phyloP scores from a whole-genome alignment of 2,888 invertebrate species.

The Diaperis boleti region DNA sequence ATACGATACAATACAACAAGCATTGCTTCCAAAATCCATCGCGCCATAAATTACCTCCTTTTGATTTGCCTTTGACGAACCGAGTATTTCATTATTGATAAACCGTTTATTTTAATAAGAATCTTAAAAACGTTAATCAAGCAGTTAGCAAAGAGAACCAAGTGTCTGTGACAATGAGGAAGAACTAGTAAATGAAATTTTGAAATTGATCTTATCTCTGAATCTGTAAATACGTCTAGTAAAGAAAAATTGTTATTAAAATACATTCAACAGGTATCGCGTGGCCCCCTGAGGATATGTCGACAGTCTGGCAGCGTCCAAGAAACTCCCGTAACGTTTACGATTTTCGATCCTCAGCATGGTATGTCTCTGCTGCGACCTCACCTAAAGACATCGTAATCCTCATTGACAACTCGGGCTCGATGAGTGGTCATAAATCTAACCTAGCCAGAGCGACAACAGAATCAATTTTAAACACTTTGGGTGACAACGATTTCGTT shows the following conservation, averaged over 20 bases:
- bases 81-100: no score
- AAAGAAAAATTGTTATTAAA: conserved; percentile 10
- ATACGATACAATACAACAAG: no score
- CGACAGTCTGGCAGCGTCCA: conserved; percentile 72
- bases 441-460: conserved; percentile 91
- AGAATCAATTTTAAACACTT: conserved; percentile 90
- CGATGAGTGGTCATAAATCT: conserved; percentile 86
- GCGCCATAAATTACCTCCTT: no score
- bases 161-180: no score
- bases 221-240: not conserved
- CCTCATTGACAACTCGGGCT: conserved; percentile 90
- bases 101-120: no score
- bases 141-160: no score
- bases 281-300: conserved; percentile 83
- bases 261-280: conserved; percentile 73
- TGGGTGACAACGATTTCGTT: conserved; percentile 97
- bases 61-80: no score
- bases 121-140: no score
- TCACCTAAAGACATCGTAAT: conserved; percentile 98
- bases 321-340: conserved; percentile 87
- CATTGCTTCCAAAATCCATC: no score
- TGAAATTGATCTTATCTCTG: not conserved
- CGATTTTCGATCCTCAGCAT: conserved; percentile 93
- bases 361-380: conserved; percentile 98
- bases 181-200: no score